Evolutionary conservation across 1,140 invertebrate species (phyloP), one percentile per base, ranked within the genome.

Genomic region (Goniozus legneri): DNA sequence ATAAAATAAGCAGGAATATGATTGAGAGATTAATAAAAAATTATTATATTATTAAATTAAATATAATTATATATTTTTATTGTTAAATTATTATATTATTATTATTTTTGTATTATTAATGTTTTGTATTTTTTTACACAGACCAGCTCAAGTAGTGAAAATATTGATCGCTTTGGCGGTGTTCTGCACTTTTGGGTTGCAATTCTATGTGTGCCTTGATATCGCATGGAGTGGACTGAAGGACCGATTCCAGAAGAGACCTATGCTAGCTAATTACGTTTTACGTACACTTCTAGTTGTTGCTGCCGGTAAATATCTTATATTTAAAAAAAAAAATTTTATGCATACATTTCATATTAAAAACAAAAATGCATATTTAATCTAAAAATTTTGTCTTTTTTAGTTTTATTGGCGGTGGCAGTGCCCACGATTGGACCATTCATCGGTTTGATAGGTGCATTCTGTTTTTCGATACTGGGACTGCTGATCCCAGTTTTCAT

Each of bases 191-290:
- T 97, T 95, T 69, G 92, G 89, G n/a, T 80, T 98, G 31, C 95
- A 98, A 74, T 92, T 97, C 64, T 98, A 92, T 71, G 94, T 98
- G 1, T 95, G 94, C 64, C 72, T 91, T 15, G 88, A 91, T 62
- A 91, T 91, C 48, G 82, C 78, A 31, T 90, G 88, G 88, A 82
- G 81, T 62, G 75, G 69, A 22, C 77, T 91, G 27, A 90, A 91
- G 62, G 81, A 87, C 1, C 80, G 76, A 43, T 89, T 82, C 64
- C 75, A 77, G 8, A 85, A 85, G 54, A 80, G 79, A n/a, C 80
- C 84, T n/a, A 54, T 75, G 0, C 48, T 91, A 8, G 81, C 84
- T 1, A 91, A 96, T 67, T 92, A 89, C 65, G 62, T 84, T 19
- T 77, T 94, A 58, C 82, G 93, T 53, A 81, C 82, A 3, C 42